Conservation (phyloP, 92 coral and sea anemone species). For the Epizoanthus stellaris region DNA sequence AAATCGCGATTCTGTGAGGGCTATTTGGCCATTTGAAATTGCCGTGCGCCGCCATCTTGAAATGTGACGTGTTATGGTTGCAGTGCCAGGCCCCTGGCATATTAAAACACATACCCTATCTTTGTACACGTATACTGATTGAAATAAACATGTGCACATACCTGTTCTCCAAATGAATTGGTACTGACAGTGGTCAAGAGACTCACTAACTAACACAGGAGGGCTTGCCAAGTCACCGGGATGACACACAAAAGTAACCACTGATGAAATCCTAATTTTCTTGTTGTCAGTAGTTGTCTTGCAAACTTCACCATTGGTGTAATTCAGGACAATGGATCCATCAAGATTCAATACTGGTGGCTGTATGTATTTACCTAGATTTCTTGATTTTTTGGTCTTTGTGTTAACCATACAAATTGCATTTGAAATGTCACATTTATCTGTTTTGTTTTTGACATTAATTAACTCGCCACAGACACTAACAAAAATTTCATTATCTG, state of each 20-base stretch:
- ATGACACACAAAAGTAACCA: conserved; percentile 85
- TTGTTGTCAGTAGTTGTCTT: conserved; percentile 50
- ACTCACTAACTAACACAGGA: conserved; percentile 82
- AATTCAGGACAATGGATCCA: conserved; percentile 68
- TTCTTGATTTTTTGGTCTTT: conserved; percentile 55
- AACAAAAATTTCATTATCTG: conserved; percentile 66
- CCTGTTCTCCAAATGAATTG: conserved; percentile 93
- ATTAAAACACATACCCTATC: too few species aligned
- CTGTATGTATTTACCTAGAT: conserved; percentile 73
- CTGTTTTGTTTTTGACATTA: conserved; percentile 41
- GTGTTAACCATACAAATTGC: conserved; percentile 76
- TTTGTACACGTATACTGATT: too few species aligned
- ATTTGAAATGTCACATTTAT: conserved; percentile 61
- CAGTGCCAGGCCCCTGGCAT: too few species aligned
- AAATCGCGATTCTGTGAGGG: too few species aligned
- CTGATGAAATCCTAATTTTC: conserved; percentile 54
- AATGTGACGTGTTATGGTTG: too few species aligned
- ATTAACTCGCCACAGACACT: conserved; percentile 83
- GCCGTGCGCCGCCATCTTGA: too few species aligned
- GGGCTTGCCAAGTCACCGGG: conserved; percentile 91
- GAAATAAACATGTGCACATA: conserved; percentile 1
- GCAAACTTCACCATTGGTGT: conserved; percentile 78
- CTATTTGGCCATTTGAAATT: too few species aligned
- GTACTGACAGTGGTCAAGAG: conserved; percentile 81
- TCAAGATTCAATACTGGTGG: conserved; percentile 65